Evolutionary conservation across 2,888 invertebrate species (phyloP).

Genomic region (Linyphia triangularis): DNA sequence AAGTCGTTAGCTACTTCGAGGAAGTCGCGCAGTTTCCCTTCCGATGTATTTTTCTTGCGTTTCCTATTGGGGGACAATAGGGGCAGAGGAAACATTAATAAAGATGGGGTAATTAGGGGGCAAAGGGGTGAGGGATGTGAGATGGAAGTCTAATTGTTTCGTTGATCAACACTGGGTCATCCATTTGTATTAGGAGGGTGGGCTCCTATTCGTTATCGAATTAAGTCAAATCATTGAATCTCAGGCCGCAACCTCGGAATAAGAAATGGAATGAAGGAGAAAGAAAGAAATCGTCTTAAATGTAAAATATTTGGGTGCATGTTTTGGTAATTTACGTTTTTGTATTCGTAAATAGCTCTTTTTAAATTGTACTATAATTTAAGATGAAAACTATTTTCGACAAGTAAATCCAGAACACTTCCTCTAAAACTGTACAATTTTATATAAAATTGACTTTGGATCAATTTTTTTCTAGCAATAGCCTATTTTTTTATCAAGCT

Average conservation of each 20-base stretch:
- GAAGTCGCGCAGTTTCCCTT: slow-evolving; percentile 62
- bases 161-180: slow-evolving; percentile 55
- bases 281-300: background rate
- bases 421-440: too few species aligned
- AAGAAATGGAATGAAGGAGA: background rate
- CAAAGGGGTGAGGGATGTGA: background rate
- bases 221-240: slow-evolving; percentile 32
- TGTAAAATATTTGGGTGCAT: too few species aligned
- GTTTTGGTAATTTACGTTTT: too few species aligned
- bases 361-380: too few species aligned
- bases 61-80: background rate
- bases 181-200: slow-evolving; percentile 32
- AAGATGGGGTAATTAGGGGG: slow-evolving; percentile 53
- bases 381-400: too few species aligned
- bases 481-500: too few species aligned
- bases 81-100: slow-evolving; percentile 47
- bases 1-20: slow-evolving; percentile 57
- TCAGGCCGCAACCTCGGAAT: background rate
- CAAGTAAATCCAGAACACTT: too few species aligned
- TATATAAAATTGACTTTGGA: too few species aligned
- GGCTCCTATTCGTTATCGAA: slow-evolving; percentile 1
- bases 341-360: too few species aligned
- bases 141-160: slow-evolving; percentile 38
- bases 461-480: too few species aligned
- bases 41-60: slow-evolving; percentile 26